These are phyloP conservation scores for Nomada goodeniana DNA, from an alignment of 2,888 invertebrate species.

Conservation along the genomic window DNA sequence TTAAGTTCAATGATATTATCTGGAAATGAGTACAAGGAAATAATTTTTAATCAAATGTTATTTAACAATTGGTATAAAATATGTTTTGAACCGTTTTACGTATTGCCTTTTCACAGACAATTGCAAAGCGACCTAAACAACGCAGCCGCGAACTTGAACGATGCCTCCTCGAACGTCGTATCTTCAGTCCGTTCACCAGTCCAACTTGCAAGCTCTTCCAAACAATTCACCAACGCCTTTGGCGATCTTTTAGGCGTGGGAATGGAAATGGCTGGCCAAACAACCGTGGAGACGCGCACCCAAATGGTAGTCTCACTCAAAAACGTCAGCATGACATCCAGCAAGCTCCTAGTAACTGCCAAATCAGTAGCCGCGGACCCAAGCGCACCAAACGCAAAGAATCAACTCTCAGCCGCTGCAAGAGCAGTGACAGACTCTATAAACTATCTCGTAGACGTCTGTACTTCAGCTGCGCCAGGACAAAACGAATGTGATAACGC, in stretches of 20 bases:
- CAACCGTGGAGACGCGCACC: slow-evolving; percentile 89
- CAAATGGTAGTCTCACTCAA: slow-evolving; percentile 95
- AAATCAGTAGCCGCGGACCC: slow-evolving; percentile 96
- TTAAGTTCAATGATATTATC: background rate
- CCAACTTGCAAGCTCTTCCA: slow-evolving; percentile 90
- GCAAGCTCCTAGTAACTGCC: slow-evolving; percentile 93
- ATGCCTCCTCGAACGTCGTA: slow-evolving; percentile 93
- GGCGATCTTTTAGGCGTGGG: slow-evolving; percentile 91
- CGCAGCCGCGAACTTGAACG: slow-evolving; percentile 93
- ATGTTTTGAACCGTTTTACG: background rate
- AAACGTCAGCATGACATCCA: slow-evolving; percentile 94
- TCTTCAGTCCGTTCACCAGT: slow-evolving; percentile 90
- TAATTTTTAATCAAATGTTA: background rate
- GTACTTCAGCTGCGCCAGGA: slow-evolving; percentile 96
- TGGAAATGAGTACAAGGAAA: background rate
- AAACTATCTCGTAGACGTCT: slow-evolving; percentile 94
- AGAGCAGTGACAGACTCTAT: slow-evolving; percentile 96
- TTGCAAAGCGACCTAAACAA: slow-evolving; percentile 94
- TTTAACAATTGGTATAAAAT: background rate
- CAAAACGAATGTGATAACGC: slow-evolving; percentile 99
- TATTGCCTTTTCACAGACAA: slow-evolving; percentile 85
- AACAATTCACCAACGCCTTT: slow-evolving; percentile 92
- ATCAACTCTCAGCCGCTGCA: slow-evolving; percentile 94
- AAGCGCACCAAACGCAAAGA: slow-evolving; percentile 95
- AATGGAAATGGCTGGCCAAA: slow-evolving; percentile 94